These are phyloP conservation scores for Chrosomus eos DNA, from an alignment of 2,797 vertebrate species.

Conservation along the genomic window DNA sequence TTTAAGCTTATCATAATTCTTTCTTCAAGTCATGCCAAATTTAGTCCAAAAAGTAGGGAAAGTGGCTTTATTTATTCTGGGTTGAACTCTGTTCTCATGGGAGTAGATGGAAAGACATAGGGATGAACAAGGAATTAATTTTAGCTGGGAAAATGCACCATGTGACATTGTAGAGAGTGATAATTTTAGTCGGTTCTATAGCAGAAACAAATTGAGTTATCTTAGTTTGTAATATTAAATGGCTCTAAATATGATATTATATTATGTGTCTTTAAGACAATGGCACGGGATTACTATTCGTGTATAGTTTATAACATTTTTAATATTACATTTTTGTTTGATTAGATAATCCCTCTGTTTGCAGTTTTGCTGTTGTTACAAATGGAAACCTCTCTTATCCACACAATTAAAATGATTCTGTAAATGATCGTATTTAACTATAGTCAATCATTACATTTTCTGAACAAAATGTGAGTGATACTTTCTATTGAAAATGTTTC, in stretches of 20 bases:
- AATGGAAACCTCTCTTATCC: background rate
- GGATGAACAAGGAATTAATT: conserved; percentile 47
- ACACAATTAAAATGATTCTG: background rate
- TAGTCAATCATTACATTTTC: background rate
- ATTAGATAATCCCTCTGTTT: background rate
- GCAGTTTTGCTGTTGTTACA: background rate
- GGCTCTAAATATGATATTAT: background rate
- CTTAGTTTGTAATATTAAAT: background rate
- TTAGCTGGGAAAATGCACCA: conserved; percentile 47
- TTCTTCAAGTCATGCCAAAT: conserved; percentile 71
- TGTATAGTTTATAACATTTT: background rate
- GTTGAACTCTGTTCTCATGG: conserved; percentile 68
- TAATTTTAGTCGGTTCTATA: background rate
- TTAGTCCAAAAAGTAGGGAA: conserved; percentile 60
- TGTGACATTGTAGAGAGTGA: conserved; percentile 32
- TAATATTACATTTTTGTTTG: background rate
- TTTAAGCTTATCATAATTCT: background rate
- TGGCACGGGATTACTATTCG: background rate
- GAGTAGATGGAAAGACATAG: conserved; percentile 62
- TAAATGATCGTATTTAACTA: background rate
- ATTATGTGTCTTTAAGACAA: background rate
- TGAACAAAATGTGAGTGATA: background rate
- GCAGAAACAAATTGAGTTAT: background rate
- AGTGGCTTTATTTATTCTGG: conserved; percentile 73
- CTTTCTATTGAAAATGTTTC: background rate